Conservation (phyloP, 2,888 invertebrate species). For the Melieria picta region DNA sequence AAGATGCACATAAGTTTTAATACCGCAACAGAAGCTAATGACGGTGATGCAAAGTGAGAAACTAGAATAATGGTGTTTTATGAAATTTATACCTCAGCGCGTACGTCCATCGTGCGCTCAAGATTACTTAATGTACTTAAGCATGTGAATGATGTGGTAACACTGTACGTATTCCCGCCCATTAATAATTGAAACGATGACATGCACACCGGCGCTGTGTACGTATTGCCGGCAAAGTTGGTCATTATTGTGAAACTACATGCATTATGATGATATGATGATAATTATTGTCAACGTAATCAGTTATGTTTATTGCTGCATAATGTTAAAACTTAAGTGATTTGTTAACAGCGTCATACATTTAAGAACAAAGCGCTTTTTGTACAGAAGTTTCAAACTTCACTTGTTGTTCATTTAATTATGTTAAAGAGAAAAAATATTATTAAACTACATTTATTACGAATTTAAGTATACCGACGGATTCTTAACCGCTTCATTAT, state of each 20-base stretch:
- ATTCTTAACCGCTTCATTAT: constrained; percentile 18
- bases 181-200: constrained; percentile 13
- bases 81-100: constrained; percentile 43
- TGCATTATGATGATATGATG: neutral
- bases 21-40: neutral
- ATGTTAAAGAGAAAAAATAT: constrained; percentile 41
- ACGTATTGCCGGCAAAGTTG: neutral
- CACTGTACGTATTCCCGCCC: constrained; percentile 15
- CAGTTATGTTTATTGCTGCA: constrained; percentile 17
- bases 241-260: neutral
- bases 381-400: constrained; percentile 46
- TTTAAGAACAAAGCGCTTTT: constrained; percentile 37
- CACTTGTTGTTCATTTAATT: constrained; percentile 49
- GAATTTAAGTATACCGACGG: constrained; percentile 33
- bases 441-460: constrained; percentile 40
- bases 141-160: constrained; percentile 19
- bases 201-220: neutral
- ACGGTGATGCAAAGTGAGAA: neutral
- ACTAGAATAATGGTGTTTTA: neutral
- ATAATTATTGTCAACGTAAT: constrained; percentile 11
- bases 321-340: constrained; percentile 29
- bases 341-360: constrained; percentile 27
- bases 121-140: constrained; percentile 42
- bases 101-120: constrained; percentile 36
- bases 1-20: no score